phyloP scores from a whole-genome alignment of 1,140 invertebrate genomes.

The Bilobella aurantiaca region DNA sequence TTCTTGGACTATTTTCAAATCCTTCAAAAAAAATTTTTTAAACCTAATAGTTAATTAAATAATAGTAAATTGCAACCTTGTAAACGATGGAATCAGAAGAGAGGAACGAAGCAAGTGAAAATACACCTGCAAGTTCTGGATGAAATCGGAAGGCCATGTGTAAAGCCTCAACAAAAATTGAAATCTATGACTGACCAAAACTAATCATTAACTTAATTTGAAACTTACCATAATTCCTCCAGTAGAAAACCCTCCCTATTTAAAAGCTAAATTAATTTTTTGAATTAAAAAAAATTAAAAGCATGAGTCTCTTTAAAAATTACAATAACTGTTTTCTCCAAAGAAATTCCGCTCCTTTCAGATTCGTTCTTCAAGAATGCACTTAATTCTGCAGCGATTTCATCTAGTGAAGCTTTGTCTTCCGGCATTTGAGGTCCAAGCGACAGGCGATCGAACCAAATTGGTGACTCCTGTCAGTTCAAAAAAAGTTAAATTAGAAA shows the following conservation, averaged over 20 bases:
- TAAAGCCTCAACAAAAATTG: slow-evolving; percentile 46
- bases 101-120: slow-evolving; percentile 60
- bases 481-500: too few species aligned
- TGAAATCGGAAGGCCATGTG: slow-evolving; percentile 54
- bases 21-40: too few species aligned
- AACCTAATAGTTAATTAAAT: too few species aligned
- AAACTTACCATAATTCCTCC: slow-evolving; percentile 44
- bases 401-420: slow-evolving; percentile 47
- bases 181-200: too few species aligned
- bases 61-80: too few species aligned
- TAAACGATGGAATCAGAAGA: slow-evolving; percentile 56
- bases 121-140: slow-evolving; percentile 53
- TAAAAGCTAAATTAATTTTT: slow-evolving; percentile 31
- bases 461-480: slow-evolving; percentile 36
- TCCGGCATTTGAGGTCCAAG: slow-evolving; percentile 51
- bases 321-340: slow-evolving; percentile 55
- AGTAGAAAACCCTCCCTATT: slow-evolving; percentile 65
- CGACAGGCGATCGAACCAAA: slow-evolving; percentile 58
- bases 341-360: slow-evolving; percentile 47
- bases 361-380: slow-evolving; percentile 55
- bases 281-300: not conserved
- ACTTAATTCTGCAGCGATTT: slow-evolving; percentile 47
- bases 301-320: slow-evolving; percentile 14
- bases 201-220: not conserved
- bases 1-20: too few species aligned